Base-by-base conservation (phyloP, 37 sponge, comb jelly and placozoan genomes). In the Oscarella lobularis region DNA sequence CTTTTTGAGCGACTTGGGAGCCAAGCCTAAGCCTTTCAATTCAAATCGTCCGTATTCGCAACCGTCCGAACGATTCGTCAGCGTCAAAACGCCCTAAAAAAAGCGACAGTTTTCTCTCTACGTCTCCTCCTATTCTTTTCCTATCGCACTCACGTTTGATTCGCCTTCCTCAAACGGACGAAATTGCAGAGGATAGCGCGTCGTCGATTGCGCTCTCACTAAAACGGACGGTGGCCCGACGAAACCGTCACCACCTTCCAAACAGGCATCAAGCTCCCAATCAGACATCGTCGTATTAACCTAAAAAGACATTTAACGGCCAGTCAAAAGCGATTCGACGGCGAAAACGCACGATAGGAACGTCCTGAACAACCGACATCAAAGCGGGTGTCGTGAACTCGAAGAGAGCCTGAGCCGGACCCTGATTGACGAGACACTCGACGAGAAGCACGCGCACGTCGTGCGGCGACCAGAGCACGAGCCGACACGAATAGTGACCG, bases 311-410 rank as follows among this genome's bases (percentile, higher is more conserved):
- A 3, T 36, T 55, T 67, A 30, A 79, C 38, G 6, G 68, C 36
- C 73, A 2, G 3, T 39, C 27, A 82, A 14, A 9, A 36, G 27
- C 38, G 14, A 54, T 40, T 14, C 78, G 78, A 30, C 14, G 29
- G n/a, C 69, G 67, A 67, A 29, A 55, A 74, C 87, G 85, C 66
- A 92, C 89, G 38, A 92, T 33, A 32, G 93, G 93, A 35, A 92
- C 88, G 3, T 85, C 76, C 76, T 92, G 93, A 1, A 80, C 82
- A 20, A 92, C 67, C 4, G 81, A 79, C 54, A 83, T 86, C 67
- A 82, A 69, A 3, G 93, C 86, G 9, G 83, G 79, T 4, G 85
- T 84, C 35, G 40, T 81, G 41, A 92, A 86, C 75, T 87, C 87
- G 33, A 92, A 73, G 39, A 83, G 79, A 33, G 85, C 83, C 2